These are phyloP conservation scores for Sitobion miscanthi DNA, from an alignment of 1,140 invertebrate genomes.

Conservation along the genomic window DNA sequence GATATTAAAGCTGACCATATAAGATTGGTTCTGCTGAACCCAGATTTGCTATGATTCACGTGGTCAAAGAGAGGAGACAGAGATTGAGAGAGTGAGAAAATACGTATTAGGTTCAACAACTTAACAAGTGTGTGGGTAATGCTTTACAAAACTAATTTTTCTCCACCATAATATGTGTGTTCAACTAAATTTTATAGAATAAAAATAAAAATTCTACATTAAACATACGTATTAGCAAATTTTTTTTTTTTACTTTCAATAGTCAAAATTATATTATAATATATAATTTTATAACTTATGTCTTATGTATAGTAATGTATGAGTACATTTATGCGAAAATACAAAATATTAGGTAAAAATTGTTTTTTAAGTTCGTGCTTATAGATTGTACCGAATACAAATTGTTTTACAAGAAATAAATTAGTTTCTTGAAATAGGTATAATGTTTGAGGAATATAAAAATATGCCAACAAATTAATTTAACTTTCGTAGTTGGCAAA, in stretches of 20 bases:
- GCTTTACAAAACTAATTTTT: neutral
- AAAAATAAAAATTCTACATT: neutral
- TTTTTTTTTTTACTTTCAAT: neutral
- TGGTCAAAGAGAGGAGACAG: neutral
- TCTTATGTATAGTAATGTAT: neutral
- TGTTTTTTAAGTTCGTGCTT: neutral
- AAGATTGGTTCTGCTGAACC: neutral
- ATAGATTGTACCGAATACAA: neutral
- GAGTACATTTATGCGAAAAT: neutral
- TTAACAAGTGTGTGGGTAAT: neutral
- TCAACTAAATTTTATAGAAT: neutral
- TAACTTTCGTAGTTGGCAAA: neutral
- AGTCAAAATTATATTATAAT: neutral
- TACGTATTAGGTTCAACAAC: neutral
- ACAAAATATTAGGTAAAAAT: neutral
- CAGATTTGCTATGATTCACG: no score
- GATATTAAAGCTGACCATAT: neutral
- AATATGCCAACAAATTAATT: slow-evolving; percentile 1
- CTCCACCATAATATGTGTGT: neutral
- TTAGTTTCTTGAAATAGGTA: neutral
- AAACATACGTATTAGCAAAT: neutral
- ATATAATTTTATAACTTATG: neutral
- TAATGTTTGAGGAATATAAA: neutral
- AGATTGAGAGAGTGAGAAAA: neutral
- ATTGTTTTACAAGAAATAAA: neutral